Evolutionary conservation across 2,888 invertebrate species (phyloP).

Genomic region (Aethes cnicana): DNA sequence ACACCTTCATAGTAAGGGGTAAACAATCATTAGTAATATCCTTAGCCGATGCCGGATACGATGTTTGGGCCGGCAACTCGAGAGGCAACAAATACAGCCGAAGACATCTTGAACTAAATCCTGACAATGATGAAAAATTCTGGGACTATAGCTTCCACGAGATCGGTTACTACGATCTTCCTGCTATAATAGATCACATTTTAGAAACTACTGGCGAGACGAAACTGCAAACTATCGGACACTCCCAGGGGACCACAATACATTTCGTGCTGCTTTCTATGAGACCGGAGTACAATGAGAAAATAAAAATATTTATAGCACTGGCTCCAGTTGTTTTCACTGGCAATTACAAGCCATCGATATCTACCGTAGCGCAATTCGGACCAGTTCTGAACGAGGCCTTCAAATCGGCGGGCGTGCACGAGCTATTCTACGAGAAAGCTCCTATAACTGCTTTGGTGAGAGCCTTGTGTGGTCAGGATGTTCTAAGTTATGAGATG

Average conservation of each 20-base stretch:
- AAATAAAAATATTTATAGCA: constrained; percentile 26
- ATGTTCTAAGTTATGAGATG: constrained; percentile 13
- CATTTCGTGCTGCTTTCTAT: constrained; percentile 28
- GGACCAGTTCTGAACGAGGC: constrained; percentile 9
- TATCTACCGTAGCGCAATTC: constrained; percentile 10
- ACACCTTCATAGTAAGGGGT: constrained; percentile 45
- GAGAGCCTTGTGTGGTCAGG: constrained; percentile 18
- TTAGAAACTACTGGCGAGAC: constrained; percentile 19
- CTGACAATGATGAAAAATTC: constrained; percentile 18
- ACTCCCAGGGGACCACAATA: constrained; percentile 30
- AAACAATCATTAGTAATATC: constrained; percentile 41
- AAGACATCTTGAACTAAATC: constrained; percentile 18
- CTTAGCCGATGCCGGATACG: constrained; percentile 41
- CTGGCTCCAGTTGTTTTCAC: constrained; percentile 33
- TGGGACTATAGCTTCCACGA: constrained; percentile 35
- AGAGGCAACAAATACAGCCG: constrained; percentile 26
- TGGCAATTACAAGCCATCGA: constrained; percentile 34
- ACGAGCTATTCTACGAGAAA: constrained; percentile 32
- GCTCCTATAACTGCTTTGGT: constrained; percentile 26
- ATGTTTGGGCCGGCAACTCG: constrained; percentile 32
- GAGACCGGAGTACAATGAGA: constrained; percentile 30
- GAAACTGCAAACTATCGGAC: constrained; percentile 26
- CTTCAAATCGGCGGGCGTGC: constrained; percentile 10
- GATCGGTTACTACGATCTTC: constrained; percentile 28
- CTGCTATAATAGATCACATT: constrained; percentile 30